These are phyloP conservation scores for Cephus runcator DNA, from an alignment of 2,888 invertebrate species.

Conservation along the genomic window DNA sequence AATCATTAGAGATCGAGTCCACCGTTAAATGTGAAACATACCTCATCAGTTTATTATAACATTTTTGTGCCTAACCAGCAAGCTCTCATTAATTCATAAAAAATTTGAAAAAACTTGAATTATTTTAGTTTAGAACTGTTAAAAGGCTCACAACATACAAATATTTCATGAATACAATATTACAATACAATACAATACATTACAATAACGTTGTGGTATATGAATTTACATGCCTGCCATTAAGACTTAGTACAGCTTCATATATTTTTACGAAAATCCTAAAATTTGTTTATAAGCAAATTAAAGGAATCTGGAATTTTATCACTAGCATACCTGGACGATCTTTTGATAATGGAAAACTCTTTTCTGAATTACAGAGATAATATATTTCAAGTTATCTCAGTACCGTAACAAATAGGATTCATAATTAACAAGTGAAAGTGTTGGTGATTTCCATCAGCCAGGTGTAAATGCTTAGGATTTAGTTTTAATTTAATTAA, in stretches of 20 bases:
- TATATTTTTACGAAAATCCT: slow-evolving; percentile 4
- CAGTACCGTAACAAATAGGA: slow-evolving; percentile 13
- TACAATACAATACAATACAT: too few relatives aligned
- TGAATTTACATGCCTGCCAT: slow-evolving; percentile 1
- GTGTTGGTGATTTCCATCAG: neutral
- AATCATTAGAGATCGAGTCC: neutral
- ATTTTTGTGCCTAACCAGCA: slow-evolving; percentile 13
- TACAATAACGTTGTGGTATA: slow-evolving; percentile 5
- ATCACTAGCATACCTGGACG: slow-evolving; percentile 1
- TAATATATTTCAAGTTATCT: slow-evolving; percentile 2
- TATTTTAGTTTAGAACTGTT: slow-evolving; percentile 6
- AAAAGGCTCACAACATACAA: neutral
- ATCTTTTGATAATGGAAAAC: slow-evolving; percentile 18
- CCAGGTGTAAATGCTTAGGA: slow-evolving; percentile 14
- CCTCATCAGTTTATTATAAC: neutral
- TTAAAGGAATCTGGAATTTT: neutral
- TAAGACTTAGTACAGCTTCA: neutral
- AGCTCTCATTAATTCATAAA: neutral
- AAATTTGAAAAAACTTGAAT: neutral
- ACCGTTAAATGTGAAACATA: neutral
- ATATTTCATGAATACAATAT: slow-evolving; percentile 16
- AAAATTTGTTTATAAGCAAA: neutral
- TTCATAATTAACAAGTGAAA: slow-evolving; percentile 22
- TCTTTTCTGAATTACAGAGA: slow-evolving; percentile 8
- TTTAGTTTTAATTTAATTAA: slow-evolving; percentile 15